These are phyloP conservation scores for Rapana venosa DNA, from an alignment of 2,888 invertebrate genomes.

Conservation along the genomic window DNA sequence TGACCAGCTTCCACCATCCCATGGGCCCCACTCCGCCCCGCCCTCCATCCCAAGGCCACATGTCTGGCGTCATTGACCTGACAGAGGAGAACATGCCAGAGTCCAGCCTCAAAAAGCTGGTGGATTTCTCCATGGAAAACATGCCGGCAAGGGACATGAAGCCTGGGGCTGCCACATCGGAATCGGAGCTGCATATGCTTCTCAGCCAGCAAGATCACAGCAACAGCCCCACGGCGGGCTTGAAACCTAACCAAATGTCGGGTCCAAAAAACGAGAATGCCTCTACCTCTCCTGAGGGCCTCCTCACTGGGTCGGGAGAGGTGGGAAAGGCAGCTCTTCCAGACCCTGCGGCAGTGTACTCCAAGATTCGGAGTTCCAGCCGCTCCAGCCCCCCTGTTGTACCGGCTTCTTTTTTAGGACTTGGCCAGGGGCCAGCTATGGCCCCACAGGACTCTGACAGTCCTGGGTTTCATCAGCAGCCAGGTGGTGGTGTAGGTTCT, in stretches of 20 bases:
- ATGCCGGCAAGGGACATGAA: conserved; percentile 61
- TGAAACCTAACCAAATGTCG: conserved; percentile 47
- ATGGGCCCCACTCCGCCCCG: conserved; percentile 30
- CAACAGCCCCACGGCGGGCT: conserved; percentile 53
- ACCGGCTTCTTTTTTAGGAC: conserved; percentile 48
- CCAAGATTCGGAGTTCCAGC: conserved; percentile 5
- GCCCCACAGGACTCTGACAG: conserved; percentile 7
- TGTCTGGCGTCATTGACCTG: conserved; percentile 65
- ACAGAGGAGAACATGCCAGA: conserved; percentile 66
- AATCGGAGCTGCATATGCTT: conserved; percentile 56
- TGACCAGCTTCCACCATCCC: conserved; percentile 35
- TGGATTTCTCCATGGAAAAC: conserved; percentile 64
- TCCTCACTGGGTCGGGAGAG: conserved; percentile 70
- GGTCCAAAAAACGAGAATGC: conserved; percentile 73
- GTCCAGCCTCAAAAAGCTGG: conserved; percentile 66
- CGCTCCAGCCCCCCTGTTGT: conserved; percentile 39
- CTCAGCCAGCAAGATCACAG: conserved; percentile 47
- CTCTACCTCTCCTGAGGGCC: conserved; percentile 74
- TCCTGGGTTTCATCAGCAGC: neutral
- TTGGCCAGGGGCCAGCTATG: conserved; percentile 41
- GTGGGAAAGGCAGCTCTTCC: conserved; percentile 63
- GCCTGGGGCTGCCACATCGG: conserved; percentile 54
- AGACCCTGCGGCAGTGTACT: conserved; percentile 27
- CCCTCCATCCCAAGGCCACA: conserved; percentile 50
- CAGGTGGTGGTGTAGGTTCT: neutral